Base-by-base conservation (phyloP, 2,888 invertebrate genomes). In the Neoitamus cyanurus region DNA sequence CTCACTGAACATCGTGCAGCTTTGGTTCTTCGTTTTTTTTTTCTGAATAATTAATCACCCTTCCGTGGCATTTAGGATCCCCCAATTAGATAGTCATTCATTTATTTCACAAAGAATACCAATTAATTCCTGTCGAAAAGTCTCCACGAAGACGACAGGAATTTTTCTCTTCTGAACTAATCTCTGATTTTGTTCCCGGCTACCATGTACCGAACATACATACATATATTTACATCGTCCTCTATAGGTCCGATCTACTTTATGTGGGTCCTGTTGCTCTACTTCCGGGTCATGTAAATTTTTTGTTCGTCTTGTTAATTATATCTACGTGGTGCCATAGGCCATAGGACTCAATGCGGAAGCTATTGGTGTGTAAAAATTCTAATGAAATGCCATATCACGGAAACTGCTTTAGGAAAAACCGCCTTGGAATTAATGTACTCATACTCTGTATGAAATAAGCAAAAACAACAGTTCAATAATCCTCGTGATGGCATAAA, bases 51-150 rank as follows among this genome's bases (percentile, higher is more conserved):
- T 87, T 87, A 87, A 87, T 87, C 87, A 87, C 87, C 85, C 87
- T 87, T 87, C 86, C 85, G 86, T 87, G 87, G 87, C 87, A 84
- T 85, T 87, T 85, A 86, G 85, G 86, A 87, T 87, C 87, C 87
- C 86, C 86, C 87, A 87, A 87, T 87, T 87, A 87, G 87, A 87
- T 86, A 87, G 87, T 87, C 87, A 87, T 87, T 87, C 87, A 87
- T 87, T 87, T 87, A 87, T 87, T 87, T 87, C 85, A 87, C 86
- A 86, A 87, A 87, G 87, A 87, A 87, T 86, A 85, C 86, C 87
- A 87, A 87, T 87, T 87, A 87, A 87, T 87, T 87, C 86, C 86
- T 48, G 78, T 78, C 78, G 58, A 78, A 78, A 78, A 78, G 78
- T 78, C 78, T 78, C 78, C 78, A 78, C 28, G 58, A 78, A 78